Conservation (phyloP, 2,888 invertebrate genomes). For the Cerastoderma edule region DNA sequence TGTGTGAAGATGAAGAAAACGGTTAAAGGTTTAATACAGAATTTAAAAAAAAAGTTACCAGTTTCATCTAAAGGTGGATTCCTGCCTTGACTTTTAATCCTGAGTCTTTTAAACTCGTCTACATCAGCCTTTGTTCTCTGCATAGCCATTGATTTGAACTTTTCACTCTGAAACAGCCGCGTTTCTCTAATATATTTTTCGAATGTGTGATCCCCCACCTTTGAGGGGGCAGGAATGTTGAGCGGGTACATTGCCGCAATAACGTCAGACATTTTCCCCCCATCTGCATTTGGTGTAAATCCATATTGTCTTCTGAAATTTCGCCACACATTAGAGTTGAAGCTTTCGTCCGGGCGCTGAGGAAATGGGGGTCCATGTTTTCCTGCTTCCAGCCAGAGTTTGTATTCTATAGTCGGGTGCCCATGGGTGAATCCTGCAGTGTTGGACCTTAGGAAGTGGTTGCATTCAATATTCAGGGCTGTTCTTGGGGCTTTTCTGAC, state of each 20-base stretch:
- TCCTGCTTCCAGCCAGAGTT: conserved; percentile 83
- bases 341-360: conserved; percentile 75
- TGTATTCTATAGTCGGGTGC: conserved; percentile 74
- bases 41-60: conserved; percentile 74
- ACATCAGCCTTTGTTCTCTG: conserved; percentile 75
- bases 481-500: conserved; percentile 68
- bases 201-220: conserved; percentile 80
- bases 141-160: conserved; percentile 74
- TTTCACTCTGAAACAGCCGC: conserved; percentile 78
- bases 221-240: conserved; percentile 82
- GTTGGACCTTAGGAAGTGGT: conserved; percentile 77
- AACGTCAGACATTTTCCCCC: conserved; percentile 78
- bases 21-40: too few species aligned
- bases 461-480: conserved; percentile 80
- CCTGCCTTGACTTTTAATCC: conserved; percentile 76
- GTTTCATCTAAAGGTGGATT: conserved; percentile 81
- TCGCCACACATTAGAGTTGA: conserved; percentile 83
- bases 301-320: conserved; percentile 81
- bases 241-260: conserved; percentile 82
- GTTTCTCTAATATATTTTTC: conserved; percentile 80
- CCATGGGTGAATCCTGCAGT: conserved; percentile 70
- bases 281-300: conserved; percentile 74
- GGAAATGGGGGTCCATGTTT: conserved; percentile 79
- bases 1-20: too few species aligned
- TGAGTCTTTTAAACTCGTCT: conserved; percentile 75